A percentile compares a stretch with the other conserved stretches of the same genome.
These are phyloP conservation scores for Eristalis arbustorum DNA, from an alignment of 2,888 invertebrate species.

Conservation along the genomic window DNA sequence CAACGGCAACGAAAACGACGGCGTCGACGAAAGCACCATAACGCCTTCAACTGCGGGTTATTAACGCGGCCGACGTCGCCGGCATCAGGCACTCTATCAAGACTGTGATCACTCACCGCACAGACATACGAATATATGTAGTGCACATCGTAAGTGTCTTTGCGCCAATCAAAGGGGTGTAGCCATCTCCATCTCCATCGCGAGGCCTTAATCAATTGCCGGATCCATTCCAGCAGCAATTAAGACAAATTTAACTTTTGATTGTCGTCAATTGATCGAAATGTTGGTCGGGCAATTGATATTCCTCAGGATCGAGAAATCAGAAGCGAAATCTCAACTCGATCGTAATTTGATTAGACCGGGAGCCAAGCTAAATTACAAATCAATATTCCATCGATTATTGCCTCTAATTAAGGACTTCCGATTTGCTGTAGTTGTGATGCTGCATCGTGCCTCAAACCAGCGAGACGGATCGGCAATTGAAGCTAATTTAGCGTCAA, in stretches of 20 bases:
- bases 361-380: conserved; percentile 68
- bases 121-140: not conserved
- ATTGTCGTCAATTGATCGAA: conserved; percentile 70
- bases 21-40: conserved; percentile 27
- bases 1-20: not conserved
- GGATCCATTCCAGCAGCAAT: conserved; percentile 62
- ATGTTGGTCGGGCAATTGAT: conserved; percentile 70
- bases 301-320: conserved; percentile 62
- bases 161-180: conserved; percentile 68
- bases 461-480: conserved; percentile 34
- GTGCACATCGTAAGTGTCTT: conserved; percentile 37
- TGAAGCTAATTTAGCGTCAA: conserved; percentile 62
- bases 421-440: conserved; percentile 40
- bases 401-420: conserved; percentile 64
- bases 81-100: conserved; percentile 51
- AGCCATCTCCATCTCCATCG: conserved; percentile 24
- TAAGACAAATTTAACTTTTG: conserved; percentile 68
- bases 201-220: conserved; percentile 64
- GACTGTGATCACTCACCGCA: conserved; percentile 32
- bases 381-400: conserved; percentile 67
- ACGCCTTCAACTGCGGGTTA: conserved; percentile 67
- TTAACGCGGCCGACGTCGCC: conserved; percentile 45
- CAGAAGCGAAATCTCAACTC: conserved; percentile 62
- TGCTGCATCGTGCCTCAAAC: not conserved
- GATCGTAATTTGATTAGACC: conserved; percentile 69